A percentile compares a stretch with the other conserved stretches of the same genome.
These are phyloP conservation scores for Scolopax mira DNA, from an alignment of 2,113 vertebrate species.

Conservation along the genomic window DNA sequence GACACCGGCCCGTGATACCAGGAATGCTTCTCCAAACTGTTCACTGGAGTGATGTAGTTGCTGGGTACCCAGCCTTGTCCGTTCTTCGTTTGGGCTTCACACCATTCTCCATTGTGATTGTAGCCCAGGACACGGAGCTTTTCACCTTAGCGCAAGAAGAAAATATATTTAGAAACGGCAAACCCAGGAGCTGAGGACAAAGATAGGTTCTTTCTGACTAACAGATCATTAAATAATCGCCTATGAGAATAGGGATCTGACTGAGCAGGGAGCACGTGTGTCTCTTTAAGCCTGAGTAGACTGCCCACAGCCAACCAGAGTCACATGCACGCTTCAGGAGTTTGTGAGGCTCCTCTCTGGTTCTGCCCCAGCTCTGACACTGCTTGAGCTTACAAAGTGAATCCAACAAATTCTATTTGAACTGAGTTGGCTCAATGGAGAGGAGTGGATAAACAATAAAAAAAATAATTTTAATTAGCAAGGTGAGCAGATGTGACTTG, in stretches of 20 bases:
- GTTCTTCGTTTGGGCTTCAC: conserved; percentile 85
- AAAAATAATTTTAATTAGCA: background rate
- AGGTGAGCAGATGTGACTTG: background rate
- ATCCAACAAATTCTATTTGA: background rate
- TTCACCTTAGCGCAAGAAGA: conserved; percentile 70
- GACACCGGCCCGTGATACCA: conserved; percentile 86
- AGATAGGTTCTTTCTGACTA: background rate
- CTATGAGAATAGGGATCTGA: background rate
- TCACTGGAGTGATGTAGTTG: conserved; percentile 87
- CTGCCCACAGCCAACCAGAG: background rate
- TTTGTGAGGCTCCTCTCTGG: background rate
- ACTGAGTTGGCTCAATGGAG: background rate
- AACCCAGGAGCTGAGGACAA: background rate
- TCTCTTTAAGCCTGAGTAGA: background rate
- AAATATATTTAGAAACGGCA: background rate
- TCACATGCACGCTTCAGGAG: background rate
- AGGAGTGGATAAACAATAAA: background rate
- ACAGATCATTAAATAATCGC: background rate
- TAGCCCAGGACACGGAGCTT: conserved; percentile 86
- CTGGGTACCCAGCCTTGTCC: conserved; percentile 88
- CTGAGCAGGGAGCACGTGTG: background rate
- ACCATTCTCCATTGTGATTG: conserved; percentile 89
- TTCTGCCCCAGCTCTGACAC: background rate
- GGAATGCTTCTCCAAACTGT: conserved; percentile 86
- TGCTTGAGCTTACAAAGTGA: background rate